These are phyloP conservation scores for Chelidonichthys spinosus DNA, from an alignment of 2,797 vertebrate species.

Conservation along the genomic window DNA sequence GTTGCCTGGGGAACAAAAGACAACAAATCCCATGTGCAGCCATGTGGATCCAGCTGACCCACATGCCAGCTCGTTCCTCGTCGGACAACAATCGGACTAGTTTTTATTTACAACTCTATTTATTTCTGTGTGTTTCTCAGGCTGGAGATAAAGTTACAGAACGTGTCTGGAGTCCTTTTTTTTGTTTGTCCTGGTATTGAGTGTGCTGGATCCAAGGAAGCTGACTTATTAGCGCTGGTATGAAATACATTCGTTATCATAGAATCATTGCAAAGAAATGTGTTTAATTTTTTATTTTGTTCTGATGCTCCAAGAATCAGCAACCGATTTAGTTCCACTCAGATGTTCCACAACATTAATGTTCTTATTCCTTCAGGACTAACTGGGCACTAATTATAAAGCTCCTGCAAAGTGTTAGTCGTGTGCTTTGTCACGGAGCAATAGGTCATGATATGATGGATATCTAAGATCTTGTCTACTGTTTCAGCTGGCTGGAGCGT, in stretches of 20 bases:
- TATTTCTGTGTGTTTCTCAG: constrained; percentile 47
- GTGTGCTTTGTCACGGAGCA: constrained; percentile 32
- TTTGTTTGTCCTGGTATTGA: neutral
- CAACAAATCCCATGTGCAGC: constrained; percentile 45
- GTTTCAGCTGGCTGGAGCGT: constrained; percentile 31
- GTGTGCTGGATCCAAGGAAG: neutral
- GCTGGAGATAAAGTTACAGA: neutral
- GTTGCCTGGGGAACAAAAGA: constrained; percentile 66
- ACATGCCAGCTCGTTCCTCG: neutral
- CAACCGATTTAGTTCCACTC: neutral
- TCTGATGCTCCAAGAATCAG: neutral
- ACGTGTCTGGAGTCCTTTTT: neutral
- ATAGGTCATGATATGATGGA: neutral
- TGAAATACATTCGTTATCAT: constrained; percentile 7
- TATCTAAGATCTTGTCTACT: constrained; percentile 25
- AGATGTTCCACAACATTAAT: neutral
- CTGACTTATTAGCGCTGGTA: constrained; percentile 15
- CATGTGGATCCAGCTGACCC: constrained; percentile 19
- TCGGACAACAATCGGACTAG: neutral
- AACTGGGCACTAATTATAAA: neutral
- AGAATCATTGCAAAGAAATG: neutral
- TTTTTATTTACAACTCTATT: constrained; percentile 36
- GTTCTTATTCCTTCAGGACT: neutral
- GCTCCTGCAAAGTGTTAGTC: neutral
- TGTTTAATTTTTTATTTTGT: neutral